Conservation (phyloP, 2,797 vertebrate genomes). For the Chelonia mydas region DNA sequence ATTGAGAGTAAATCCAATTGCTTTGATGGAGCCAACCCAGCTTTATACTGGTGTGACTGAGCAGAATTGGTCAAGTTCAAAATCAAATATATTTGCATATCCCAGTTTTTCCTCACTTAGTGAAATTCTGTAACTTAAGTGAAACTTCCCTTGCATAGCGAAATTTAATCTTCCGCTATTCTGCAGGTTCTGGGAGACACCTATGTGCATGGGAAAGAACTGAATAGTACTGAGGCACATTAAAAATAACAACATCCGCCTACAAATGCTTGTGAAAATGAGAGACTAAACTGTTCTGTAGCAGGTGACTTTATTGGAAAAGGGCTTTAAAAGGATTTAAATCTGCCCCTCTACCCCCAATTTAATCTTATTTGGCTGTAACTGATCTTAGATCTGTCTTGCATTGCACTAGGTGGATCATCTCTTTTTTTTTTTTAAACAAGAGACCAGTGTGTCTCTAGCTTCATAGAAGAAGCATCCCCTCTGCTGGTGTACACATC, state of each 20-base stretch:
- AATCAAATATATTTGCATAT: not conserved
- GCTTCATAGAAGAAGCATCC: not conserved
- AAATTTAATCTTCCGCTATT: not conserved
- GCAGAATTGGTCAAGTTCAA: not conserved
- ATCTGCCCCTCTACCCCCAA: no score
- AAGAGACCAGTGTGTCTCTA: not conserved
- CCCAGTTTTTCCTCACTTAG: not conserved
- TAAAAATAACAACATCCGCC: not conserved
- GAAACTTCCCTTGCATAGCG: not conserved
- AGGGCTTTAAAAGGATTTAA: not conserved
- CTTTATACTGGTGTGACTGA: not conserved
- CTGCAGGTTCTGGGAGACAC: not conserved
- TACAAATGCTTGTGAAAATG: not conserved
- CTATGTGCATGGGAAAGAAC: not conserved
- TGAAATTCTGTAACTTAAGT: not conserved
- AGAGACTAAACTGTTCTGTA: not conserved
- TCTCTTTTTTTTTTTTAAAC: not conserved
- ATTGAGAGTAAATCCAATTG: not conserved
- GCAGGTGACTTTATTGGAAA: not conserved
- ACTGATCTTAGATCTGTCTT: not conserved
- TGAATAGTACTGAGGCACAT: not conserved
- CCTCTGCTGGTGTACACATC: not conserved
- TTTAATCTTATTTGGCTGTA: not conserved
- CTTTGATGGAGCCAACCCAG: not conserved
- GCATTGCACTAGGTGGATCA: not conserved